Base-by-base conservation (phyloP, 2,888 invertebrate genomes). In the Parnassius apollo region DNA sequence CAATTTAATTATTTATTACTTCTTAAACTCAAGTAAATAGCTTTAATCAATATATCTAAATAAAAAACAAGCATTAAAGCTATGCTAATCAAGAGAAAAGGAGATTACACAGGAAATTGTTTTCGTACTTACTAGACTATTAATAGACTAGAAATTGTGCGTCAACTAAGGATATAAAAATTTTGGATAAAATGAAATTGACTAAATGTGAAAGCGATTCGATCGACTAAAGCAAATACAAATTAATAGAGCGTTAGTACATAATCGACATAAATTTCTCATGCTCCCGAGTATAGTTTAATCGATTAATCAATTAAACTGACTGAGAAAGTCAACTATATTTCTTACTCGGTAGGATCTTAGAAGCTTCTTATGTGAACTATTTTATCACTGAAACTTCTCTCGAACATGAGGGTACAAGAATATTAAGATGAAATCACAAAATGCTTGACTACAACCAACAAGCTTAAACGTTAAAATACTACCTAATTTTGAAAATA, bases 81-180 rank as follows among this genome's bases (percentile, higher is more conserved):
- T 11, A 45, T 11, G 18, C 22, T 54, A 58, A 61, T 61, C 49
- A 22, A 46, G 51, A 58, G 51, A 52, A 57, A 22, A 59, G 59
- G 50, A 61, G 53, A 61, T 60, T 57, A 57, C 57, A 42, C 44
- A 57, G 60, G 60, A 64, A 64, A 64, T 64, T 60, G 60, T 60
- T 53, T 60, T 57, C 57, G 42, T 50, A 64, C 48, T 60, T 49
- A 60, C 60, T 13, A 52, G 52, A 60, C 52, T n/a, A n/a, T n/a
- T n/a, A n/a, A n/a, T n/a, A n/a, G n/a, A n/a, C n/a, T n/a, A n/a
- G 57, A 60, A 53, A 49, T 52, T 46, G 51, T 52, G 51, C 51
- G 56, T 42, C 12, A 44, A 58, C 42, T 8, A 25, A n/a, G 55
- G 59, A 51, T 56, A 56, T 59, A 56, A 56, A 22, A 42, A 42